Base-by-base conservation (phyloP, 2,888 invertebrate genomes). In the Cheilosia soror region DNA sequence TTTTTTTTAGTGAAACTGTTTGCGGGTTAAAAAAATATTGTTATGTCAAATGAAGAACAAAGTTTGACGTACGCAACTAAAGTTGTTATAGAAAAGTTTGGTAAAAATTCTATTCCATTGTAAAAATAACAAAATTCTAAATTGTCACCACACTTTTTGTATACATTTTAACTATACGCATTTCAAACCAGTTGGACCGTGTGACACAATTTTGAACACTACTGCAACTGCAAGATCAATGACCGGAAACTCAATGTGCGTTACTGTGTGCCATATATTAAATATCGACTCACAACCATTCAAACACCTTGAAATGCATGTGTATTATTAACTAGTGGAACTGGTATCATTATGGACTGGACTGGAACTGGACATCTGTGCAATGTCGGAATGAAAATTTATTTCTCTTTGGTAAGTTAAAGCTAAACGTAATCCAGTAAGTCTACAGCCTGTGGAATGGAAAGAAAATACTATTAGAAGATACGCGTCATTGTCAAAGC, bases 401-500 rank as follows among this genome's bases (percentile, higher is more conserved):
- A 62, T 53, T 31, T 33, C 53, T 53, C 31, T 25, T 5, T 29
- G 25, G 40, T 62, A 37, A 44, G 31, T 5, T 29, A 53, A 9
- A 31, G 13, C 42, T 13, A 37, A 27, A 49, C 53, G n/a, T 25
- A 13, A 11, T 42, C 29, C 15, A 31, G n/a, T 13, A 5, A 58
- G 40, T 40, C 58, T 31, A 49, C 40, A 20, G 37, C 27, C 2
- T 15, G 49, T 47, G 15, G 49, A 4, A 51, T 37, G 1, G 25
- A 58, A 66, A 51, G 25, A 60, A 51, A 66, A 31, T 29, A 57
- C 15, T 7, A 53, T 44, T 9, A 72, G 27, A 11, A 44, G 31
- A 78, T 58, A 65, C 71, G 63, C 57, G 57, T 60, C 40, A 62
- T 62, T 66, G 73, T 73, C 53, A 80, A 66, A 66, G 62, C 15